phyloP scores from a whole-genome alignment of 64 coral and sea anemone genomes.

The Stichodactyla helianthus region DNA sequence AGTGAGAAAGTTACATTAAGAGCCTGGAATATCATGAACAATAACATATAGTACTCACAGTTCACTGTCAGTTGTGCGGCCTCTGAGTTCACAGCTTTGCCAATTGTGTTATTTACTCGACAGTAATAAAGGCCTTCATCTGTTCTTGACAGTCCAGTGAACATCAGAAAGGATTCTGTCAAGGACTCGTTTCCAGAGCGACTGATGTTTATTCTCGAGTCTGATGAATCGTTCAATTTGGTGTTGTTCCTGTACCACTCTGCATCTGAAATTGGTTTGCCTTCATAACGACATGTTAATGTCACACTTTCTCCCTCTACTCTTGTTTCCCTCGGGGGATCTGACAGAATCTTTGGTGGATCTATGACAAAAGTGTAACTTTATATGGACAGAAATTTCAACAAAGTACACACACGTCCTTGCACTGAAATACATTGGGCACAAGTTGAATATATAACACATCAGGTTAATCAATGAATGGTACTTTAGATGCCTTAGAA shows the following conservation, averaged over 20 bases:
- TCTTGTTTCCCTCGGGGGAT: not conserved
- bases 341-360: no score
- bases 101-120: not conserved
- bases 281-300: not conserved
- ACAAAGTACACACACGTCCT: no score
- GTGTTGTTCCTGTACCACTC: not conserved
- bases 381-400: no score
- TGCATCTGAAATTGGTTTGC: not conserved
- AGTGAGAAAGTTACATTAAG: no score
- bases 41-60: not conserved
- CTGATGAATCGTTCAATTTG: not conserved
- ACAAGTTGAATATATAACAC: no score
- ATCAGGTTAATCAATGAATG: not conserved
- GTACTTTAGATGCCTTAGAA: not conserved
- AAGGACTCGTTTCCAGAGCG: not conserved
- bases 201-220: not conserved
- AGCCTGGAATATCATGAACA: no score
- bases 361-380: no score
- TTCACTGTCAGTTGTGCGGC: not conserved
- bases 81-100: not conserved
- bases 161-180: not conserved
- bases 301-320: not conserved
- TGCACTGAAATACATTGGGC: no score
- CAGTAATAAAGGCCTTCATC: no score
- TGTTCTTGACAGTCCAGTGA: not conserved